These are phyloP conservation scores for Drosophila chauvacae DNA, from an alignment of 1,140 invertebrate genomes.

Conservation along the genomic window DNA sequence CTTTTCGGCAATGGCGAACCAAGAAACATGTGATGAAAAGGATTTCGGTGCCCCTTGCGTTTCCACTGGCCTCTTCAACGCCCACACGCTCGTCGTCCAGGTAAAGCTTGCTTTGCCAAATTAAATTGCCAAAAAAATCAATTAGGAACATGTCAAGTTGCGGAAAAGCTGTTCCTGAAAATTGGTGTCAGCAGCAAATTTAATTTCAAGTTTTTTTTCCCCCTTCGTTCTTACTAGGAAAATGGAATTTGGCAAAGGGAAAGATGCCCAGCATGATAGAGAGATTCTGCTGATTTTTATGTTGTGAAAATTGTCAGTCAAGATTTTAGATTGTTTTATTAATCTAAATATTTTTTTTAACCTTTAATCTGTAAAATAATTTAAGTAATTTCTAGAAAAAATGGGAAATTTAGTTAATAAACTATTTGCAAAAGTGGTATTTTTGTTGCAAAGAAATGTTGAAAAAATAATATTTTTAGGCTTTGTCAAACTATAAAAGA, in stretches of 20 bases:
- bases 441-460: background rate
- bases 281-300: background rate
- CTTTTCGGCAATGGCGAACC: slow-evolving; percentile 64
- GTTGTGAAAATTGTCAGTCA: no score
- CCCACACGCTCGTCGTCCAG: slow-evolving; percentile 30
- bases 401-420: background rate
- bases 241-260: slow-evolving; percentile 14
- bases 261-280: slow-evolving; percentile 3
- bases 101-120: slow-evolving; percentile 69
- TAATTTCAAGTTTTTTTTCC: slow-evolving; percentile 62
- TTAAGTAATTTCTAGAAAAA: background rate
- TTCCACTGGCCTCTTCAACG: slow-evolving; percentile 50
- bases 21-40: slow-evolving; percentile 78
- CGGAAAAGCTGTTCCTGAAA: slow-evolving; percentile 79
- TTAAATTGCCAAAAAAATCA: slow-evolving; percentile 83
- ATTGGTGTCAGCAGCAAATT: slow-evolving; percentile 80
- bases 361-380: no score
- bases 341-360: background rate
- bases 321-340: background rate
- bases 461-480: no score
- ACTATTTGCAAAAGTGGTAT: no score
- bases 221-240: background rate
- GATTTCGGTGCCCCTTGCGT: slow-evolving; percentile 67
- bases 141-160: slow-evolving; percentile 83
- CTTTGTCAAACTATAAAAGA: background rate